Evolutionary conservation across 2,113 vertebrate species (phyloP), one percentile per base, ranked within the genome.

Genomic region (Caretta caretta): DNA sequence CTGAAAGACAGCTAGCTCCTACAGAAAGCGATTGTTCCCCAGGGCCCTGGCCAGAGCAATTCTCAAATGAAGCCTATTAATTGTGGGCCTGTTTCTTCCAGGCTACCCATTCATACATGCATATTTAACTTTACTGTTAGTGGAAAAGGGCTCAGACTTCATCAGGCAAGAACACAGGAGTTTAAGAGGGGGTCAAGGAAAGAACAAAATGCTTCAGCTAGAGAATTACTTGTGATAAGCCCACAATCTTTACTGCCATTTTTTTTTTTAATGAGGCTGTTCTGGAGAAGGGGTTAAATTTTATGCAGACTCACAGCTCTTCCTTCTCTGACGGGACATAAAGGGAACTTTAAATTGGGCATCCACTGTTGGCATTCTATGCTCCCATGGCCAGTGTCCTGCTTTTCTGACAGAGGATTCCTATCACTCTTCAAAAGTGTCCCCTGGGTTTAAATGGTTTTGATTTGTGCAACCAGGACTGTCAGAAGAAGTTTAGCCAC

Each of bases 401-500:
- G 59, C 1, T 6, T 5, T 72, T 14, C 6, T 6, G 1, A 22
- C 54, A 50, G 35, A 2, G 8, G 8, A 38, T 10, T 35, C 16
- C 78, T 53, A 48, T 42, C 8, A 2, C 27, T 72, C 65, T 42
- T n/a, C 62, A 6, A 1, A 19, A 59, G 65, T 1, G 2, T 49
- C 86, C 50, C 83, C 14, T 22, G 81, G 78, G 51, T 88, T 95
- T 93, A 81, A 96, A 81, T 12, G 14, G 38, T 84, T 94, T 50
- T 50, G 79, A 50, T 10, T 42, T 72, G 85, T 78, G 27, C 82
- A 31, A 53, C 24, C 29, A 42, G 17, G 42, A 7, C 80, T 94
- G 90, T 95, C 95, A 95, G 86, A 65, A 85, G 79, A 89, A 89
- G 84, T 95, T 97, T 57, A 10, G 25, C 6, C 12, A 48, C 27